Conservation (phyloP, 2,113 vertebrate species). For the Crotophaga sulcirostris region DNA sequence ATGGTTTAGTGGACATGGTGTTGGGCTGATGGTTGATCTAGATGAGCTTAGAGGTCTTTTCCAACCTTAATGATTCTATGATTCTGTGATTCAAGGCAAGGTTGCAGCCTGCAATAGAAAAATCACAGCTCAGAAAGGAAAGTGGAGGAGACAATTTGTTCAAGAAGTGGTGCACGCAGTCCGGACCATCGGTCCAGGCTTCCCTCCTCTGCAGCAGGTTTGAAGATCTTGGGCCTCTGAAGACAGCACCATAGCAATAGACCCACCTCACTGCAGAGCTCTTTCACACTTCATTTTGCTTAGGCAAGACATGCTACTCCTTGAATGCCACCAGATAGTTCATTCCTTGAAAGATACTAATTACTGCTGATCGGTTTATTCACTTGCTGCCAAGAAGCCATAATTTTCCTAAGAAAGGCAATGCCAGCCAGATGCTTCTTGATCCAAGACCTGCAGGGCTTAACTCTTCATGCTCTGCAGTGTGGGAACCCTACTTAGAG, state of each 20-base stretch:
- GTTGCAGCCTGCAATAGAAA: neutral
- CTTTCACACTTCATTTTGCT: neutral
- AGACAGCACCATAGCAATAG: neutral
- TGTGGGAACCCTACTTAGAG: neutral
- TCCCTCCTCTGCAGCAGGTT: neutral
- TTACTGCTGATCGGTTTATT: conserved; percentile 39
- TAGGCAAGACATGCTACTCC: neutral
- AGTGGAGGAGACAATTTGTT: neutral
- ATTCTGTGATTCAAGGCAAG: neutral
- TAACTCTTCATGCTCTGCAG: neutral
- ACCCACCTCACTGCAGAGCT: neutral
- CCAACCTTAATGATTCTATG: too few relatives aligned
- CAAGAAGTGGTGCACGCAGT: neutral
- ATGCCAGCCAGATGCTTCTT: neutral
- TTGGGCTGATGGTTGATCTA: too few relatives aligned
- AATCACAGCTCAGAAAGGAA: neutral
- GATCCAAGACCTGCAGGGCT: neutral
- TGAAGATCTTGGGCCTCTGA: neutral
- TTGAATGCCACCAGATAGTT: conserved; percentile 9
- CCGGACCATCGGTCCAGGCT: neutral
- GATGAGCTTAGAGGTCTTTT: too few relatives aligned
- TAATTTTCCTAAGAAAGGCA: conserved; percentile 3
- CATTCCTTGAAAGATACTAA: conserved; percentile 22
- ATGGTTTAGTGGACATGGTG: too few relatives aligned
- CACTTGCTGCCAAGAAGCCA: conserved; percentile 15